Conservation (phyloP, 2,797 vertebrate genomes). For the Austrolebias charrua region DNA sequence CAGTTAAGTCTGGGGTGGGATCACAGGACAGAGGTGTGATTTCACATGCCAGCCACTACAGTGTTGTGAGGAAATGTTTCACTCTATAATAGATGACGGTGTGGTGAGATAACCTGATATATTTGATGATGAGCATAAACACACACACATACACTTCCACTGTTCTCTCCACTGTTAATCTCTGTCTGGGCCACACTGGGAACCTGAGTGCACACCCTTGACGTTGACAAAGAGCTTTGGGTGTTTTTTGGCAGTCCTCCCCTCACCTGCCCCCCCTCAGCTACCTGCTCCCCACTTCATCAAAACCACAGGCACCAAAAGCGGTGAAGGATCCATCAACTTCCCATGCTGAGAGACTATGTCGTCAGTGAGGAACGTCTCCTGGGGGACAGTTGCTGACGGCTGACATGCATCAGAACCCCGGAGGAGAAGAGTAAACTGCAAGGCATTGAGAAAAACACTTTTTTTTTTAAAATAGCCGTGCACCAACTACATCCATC, state of each 20-base stretch:
- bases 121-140: constrained; percentile 52
- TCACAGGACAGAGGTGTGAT: constrained; percentile 33
- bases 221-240: constrained; percentile 74
- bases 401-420: constrained; percentile 60
- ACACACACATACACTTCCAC: constrained; percentile 39
- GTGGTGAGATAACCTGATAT: constrained; percentile 67
- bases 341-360: constrained; percentile 72
- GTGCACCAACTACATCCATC: constrained; percentile 1
- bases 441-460: constrained; percentile 5
- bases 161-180: constrained; percentile 63
- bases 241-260: constrained; percentile 68
- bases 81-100: constrained; percentile 56
- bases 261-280: constrained; percentile 45
- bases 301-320: constrained; percentile 66
- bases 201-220: constrained; percentile 67
- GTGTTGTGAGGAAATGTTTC: constrained; percentile 54
- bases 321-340: constrained; percentile 73
- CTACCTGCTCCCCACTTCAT: constrained; percentile 74
- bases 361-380: constrained; percentile 71
- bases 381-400: constrained; percentile 54
- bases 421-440: constrained; percentile 17
- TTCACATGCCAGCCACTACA: constrained; percentile 23
- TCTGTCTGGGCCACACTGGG: constrained; percentile 68
- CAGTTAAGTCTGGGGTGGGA: constrained; percentile 30
- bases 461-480: constrained; percentile 20